Base-by-base conservation (phyloP, 2,888 invertebrate genomes). In the Drosophila anomalipes region DNA sequence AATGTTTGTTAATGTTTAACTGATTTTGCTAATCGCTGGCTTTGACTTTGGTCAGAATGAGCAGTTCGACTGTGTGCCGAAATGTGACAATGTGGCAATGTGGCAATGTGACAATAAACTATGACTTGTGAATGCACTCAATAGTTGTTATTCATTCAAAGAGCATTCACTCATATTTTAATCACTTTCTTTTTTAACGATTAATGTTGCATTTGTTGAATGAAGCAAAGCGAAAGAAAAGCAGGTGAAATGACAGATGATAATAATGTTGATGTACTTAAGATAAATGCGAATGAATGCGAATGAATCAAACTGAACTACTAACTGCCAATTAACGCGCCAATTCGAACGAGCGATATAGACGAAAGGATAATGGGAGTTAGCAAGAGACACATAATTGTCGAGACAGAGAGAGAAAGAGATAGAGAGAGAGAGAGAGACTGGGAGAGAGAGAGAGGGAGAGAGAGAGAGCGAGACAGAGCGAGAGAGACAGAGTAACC, bases 241-340 rank as follows among this genome's bases (percentile, higher is more conserved):
- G 16, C 52, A 44, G 60, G 52, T 67, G 62, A 62, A 63, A 60
- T 74, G 61, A 66, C 75, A 51, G 68, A 66, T 72, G 56, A 70
- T 60, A 41, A 61, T 59, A 69, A 57, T 67, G 61, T 59, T 64
- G 68, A 59, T 65, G 67, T 28, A 58, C 33, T 44, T 30, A 63
- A 58, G 30, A 68, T 64, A 56, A 66, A 70, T 51, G 57, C 64
- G 66, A 75, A 63, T 77, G 76, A 83, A 79, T 86, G 70, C 74
- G 64, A 80, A 65, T 71, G 49, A 81, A 83, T 67, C 52, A 81
- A 81, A 57, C 65, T 67, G 44, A 81, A 81, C 68, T 81, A 72
- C 74, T 70, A 79, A 69, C 80, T 84, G 86, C 86, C 85, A 86
- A 86, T 86, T 76, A 57, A 66, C 62, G 74, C 82, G 89, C 85